phyloP scores from a whole-genome alignment of 2,888 invertebrate species.

The Tetranychus piercei region DNA sequence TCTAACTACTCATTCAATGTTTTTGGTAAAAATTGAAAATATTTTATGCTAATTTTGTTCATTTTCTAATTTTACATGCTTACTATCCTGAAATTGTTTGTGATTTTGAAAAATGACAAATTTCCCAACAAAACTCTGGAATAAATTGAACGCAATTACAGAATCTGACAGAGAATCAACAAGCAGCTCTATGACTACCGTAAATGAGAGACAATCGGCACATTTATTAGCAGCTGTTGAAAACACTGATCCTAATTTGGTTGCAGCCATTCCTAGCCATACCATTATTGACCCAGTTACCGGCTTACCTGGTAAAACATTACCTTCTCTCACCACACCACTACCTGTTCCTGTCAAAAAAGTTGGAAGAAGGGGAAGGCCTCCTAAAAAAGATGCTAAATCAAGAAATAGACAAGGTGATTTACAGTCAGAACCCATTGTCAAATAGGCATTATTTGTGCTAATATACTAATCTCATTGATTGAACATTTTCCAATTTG shows the following conservation, averaged over 20 bases:
- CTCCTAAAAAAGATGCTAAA: conserved; percentile 26
- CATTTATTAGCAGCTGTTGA: not conserved
- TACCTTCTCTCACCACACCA: not conserved
- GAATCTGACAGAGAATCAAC: conserved; percentile 27
- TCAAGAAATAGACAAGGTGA: conserved; percentile 23
- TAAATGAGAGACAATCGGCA: conserved; percentile 22
- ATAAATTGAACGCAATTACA: not conserved
- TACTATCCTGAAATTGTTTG: no score
- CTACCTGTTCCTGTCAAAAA: conserved; percentile 14
- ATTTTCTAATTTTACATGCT: not conserved
- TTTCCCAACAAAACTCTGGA: not conserved
- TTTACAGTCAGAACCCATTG: conserved; percentile 1
- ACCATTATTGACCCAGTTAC: conserved; percentile 8
- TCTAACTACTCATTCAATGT: not conserved
- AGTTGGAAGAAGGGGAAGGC: conserved; percentile 25
- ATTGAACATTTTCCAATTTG: not conserved
- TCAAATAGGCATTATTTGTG: not conserved
- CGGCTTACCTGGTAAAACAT: not conserved
- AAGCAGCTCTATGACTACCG: conserved; percentile 25
- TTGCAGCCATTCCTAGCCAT: not conserved
- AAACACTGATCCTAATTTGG: conserved; percentile 6
- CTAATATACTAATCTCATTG: not conserved
- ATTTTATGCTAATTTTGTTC: not conserved
- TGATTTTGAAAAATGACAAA: no score
- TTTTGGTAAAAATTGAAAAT: not conserved